These are phyloP conservation scores for Steinernema carpocapsae DNA, from an alignment of 2,888 invertebrate species.

Conservation along the genomic window DNA sequence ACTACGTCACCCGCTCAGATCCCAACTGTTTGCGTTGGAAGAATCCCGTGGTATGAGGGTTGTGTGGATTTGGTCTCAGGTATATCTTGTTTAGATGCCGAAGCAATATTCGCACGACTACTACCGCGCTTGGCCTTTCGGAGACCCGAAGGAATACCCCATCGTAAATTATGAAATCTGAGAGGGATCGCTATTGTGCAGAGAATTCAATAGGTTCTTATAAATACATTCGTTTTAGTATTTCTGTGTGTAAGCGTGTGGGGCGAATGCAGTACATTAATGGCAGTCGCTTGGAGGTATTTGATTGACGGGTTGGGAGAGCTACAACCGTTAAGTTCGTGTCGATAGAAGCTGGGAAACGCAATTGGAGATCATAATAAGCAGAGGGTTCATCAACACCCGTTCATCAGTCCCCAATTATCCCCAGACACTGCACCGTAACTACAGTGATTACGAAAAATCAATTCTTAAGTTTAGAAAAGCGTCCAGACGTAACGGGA, in stretches of 20 bases:
- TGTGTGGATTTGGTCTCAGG: too few relatives aligned
- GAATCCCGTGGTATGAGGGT: conserved; percentile 55
- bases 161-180: conserved; percentile 61
- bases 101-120: conserved; percentile 68
- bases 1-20: conserved; percentile 55
- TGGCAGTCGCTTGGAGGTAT: too few relatives aligned
- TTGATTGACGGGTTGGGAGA: too few relatives aligned
- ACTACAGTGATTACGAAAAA: too few relatives aligned
- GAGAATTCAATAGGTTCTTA: conserved; percentile 26
- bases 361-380: too few relatives aligned
- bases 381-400: too few relatives aligned
- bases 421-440: too few relatives aligned
- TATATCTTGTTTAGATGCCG: conserved; percentile 62
- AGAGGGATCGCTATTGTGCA: conserved; percentile 5
- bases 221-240: conserved; percentile 23
- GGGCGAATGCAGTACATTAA: too few relatives aligned
- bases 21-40: conserved; percentile 60
- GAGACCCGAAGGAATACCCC: conserved; percentile 63
- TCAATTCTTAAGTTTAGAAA: too few relatives aligned
- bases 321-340: not conserved
- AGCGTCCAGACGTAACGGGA: too few relatives aligned
- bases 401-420: too few relatives aligned
- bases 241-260: not conserved
- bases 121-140: conserved; percentile 64
- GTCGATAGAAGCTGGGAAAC: too few relatives aligned